Evolutionary conservation across 2,888 invertebrate genomes (phyloP), one percentile per base, ranked within the genome.

Genomic region (Helleia helle): DNA sequence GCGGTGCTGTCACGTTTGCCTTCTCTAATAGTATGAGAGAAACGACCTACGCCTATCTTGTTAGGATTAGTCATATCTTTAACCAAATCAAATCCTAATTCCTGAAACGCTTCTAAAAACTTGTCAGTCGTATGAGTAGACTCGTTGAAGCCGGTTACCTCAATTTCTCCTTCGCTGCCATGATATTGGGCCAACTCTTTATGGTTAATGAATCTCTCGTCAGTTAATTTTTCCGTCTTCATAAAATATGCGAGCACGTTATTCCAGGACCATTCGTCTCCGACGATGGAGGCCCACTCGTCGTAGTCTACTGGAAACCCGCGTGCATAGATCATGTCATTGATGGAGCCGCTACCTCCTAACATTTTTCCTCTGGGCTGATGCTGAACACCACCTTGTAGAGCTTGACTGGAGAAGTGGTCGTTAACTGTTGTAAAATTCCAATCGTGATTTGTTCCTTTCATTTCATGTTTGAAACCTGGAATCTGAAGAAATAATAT

Each of bases 261-360:
- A 1, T 52, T 45, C 80, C 80, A 81, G 39, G 49, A 55, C 80
- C 80, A 81, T 0, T 55, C 46, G 1, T 57, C 49, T 0, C 74
- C 73, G 1, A 54, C 54, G 7, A 59, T 42, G 2, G 44, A 12
- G 0, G 69, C 73, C 81, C 80, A 83, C 38, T 74, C 72, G 3
- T 73, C 53, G 52, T 73, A 83, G 54, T 83, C 81, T 0, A 44
- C 48, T 7, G 79, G 77, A 45, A 65, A 67, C 1, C 81, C 81
- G 3, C 81, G 58, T 1, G 77, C 54, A 51, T 81, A 80, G 6
- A 81, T 60, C 79, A 80, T 77, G 55, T 72, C 72, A 43, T 76
- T 79, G 41, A 77, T 50, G 15, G 77, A 72, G 27, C 77, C 77
- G 44, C 58, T 67, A 28, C 81, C 80, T 1, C 80, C 80, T 5